Percentiles rank a stretch among this genome's conserved stretches.
Evolutionary conservation across 2,888 invertebrate genomes (phyloP).

Genomic region (Periphyllus acericola): DNA sequence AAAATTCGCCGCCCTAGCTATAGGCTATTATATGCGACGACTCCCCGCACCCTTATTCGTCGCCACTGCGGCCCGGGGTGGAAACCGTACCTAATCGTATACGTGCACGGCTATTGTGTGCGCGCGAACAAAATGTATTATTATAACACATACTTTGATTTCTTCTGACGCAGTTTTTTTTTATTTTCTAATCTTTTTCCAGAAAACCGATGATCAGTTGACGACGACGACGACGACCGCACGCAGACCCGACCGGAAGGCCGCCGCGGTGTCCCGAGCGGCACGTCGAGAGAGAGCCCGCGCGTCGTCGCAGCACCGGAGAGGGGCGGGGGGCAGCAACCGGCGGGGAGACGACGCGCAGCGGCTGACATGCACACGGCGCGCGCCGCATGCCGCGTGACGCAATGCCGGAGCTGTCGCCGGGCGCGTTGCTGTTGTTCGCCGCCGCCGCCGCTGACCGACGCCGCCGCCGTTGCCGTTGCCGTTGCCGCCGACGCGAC

Average conservation of each 20-base stretch:
- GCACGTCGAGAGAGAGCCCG: not conserved
- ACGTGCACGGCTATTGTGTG: no score
- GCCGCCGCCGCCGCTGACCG: not conserved
- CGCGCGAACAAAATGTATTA: no score
- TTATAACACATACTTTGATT: no score
- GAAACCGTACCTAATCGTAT: not conserved
- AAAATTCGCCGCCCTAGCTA: not conserved
- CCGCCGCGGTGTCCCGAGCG: not conserved
- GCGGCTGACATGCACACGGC: constrained; percentile 35
- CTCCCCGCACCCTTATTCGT: not conserved
- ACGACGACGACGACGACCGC: not conserved
- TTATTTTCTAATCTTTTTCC: not conserved
- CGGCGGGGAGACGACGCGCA: not conserved
- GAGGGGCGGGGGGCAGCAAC: not conserved
- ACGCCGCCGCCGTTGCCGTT: not conserved
- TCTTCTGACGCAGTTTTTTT: no score
- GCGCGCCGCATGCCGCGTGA: constrained; percentile 24
- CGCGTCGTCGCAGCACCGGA: not conserved
- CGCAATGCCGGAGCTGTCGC: constrained; percentile 59
- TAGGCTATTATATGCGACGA: no score
- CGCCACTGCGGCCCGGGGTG: not conserved
- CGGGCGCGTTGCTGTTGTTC: constrained; percentile 21
- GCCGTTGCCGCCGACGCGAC: not conserved
- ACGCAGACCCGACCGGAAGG: not conserved
- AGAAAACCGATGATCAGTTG: not conserved